Base-by-base conservation (phyloP, 2,113 vertebrate species). In the Paradisaea rubra region DNA sequence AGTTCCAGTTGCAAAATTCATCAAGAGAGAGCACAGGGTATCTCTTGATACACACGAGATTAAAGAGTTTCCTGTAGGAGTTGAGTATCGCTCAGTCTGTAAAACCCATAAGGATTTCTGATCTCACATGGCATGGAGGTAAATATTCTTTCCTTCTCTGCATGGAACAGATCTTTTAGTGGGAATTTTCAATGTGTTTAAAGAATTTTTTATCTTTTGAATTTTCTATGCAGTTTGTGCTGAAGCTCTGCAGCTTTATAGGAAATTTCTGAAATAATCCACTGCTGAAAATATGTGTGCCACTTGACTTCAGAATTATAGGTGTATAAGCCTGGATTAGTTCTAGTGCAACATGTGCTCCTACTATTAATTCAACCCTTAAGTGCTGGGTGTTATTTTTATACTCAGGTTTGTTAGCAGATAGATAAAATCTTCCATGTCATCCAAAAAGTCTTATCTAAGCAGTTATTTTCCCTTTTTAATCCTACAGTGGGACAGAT, bases 381-480 rank as follows among this genome's bases (percentile, higher is more conserved):
- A 76, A 89, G 66, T 61, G 30, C 30, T 59, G 59, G 68, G 15
- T 89, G 53, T 80, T 89, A 78, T 83, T 95, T 95, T 94, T 73
- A 77, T 33, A 78, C n/a, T 37, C 60, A 68, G 71, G 71, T 86
- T 95, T 93, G 85, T 50, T 49, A 94, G 72, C 56, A 93, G 76
- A 60, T 3, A 92, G 91, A 69, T 54, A 77, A 86, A 88, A 78
- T 81, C 71, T 54, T 73, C 76, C 25, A 10, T 56, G 81, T 68
- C 77, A 52, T 10, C 50, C 28, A 59, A 39, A 69, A 64, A 85
- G 24, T 66, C 86, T 92, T 83, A 91, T 24, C 52, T 28, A 86
- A 83, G 86, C 72, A 93, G 77, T 84, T 86, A 52, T 89, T 88
- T 77, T 86, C 44, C 33, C 79, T 83, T 91, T 91, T 85, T 64